These are phyloP conservation scores for Vireo griseus DNA, from an alignment of 2,797 vertebrate species.

Conservation along the genomic window DNA sequence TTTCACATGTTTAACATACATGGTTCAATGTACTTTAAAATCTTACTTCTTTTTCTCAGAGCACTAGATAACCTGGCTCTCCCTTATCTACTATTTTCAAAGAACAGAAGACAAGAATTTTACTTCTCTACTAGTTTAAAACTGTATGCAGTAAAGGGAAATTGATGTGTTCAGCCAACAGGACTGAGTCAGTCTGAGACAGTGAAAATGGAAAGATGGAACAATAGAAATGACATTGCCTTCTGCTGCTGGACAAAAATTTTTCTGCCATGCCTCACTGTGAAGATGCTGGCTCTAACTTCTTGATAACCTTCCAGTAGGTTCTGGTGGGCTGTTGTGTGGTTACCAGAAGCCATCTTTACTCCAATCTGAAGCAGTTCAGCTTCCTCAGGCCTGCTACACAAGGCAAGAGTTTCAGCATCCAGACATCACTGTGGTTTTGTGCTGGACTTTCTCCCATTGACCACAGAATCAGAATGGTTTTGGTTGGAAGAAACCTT, in stretches of 20 bases:
- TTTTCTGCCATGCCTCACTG: not conserved
- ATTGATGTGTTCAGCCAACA: not conserved
- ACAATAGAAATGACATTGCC: not conserved
- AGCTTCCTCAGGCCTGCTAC: not conserved
- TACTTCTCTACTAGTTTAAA: not conserved
- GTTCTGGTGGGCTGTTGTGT: not conserved
- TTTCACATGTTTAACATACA: not conserved
- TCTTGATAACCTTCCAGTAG: not conserved
- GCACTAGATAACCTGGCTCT: not conserved
- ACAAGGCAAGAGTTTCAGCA: not conserved
- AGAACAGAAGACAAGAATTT: not conserved
- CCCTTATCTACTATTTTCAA: not conserved
- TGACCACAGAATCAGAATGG: not conserved
- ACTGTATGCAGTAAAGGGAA: not conserved
- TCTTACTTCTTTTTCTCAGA: not conserved
- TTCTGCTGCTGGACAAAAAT: not conserved
- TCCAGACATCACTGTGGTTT: not conserved
- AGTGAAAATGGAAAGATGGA: not conserved
- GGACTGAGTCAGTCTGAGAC: not conserved
- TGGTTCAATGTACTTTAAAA: not conserved
- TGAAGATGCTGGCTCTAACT: not conserved
- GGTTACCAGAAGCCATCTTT: not conserved
- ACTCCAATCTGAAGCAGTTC: not conserved
- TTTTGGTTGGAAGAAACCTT: not conserved
- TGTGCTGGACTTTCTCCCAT: not conserved